phyloP scores from a whole-genome alignment of 2,113 vertebrate species.

The Elaphurus davidianus region DNA sequence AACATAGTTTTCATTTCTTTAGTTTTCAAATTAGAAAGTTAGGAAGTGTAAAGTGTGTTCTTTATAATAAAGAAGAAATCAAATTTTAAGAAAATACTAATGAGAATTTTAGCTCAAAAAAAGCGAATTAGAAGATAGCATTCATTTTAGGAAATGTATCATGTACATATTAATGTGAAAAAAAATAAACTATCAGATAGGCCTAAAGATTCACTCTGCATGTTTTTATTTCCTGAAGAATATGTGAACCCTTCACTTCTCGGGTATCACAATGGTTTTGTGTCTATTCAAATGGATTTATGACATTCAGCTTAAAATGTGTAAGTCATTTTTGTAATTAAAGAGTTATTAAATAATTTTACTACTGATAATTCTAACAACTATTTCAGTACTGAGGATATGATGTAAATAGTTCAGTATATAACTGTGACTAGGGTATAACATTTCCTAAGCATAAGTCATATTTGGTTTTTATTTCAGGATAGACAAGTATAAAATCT shows the following conservation, averaged over 20 bases:
- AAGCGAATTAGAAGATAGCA: neutral
- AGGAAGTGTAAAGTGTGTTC: neutral
- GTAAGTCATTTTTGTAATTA: neutral
- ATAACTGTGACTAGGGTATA: neutral
- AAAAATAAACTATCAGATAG: neutral
- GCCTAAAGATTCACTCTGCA: neutral
- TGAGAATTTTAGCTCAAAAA: neutral
- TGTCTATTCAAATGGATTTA: neutral
- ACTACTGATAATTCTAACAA: neutral
- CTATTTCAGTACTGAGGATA: neutral
- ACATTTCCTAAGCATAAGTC: neutral
- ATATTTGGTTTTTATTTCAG: neutral
- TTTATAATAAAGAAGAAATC: neutral
- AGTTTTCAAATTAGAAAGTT: neutral
- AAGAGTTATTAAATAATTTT: neutral
- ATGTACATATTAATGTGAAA: neutral
- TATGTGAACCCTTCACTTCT: neutral
- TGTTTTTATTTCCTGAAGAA: neutral
- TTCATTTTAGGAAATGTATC: neutral
- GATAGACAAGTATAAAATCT: neutral
- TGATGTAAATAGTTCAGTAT: neutral
- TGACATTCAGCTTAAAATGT: neutral
- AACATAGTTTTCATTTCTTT: neutral
- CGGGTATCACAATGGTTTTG: neutral
- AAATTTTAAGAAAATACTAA: neutral